Base-by-base conservation (phyloP, 1,140 invertebrate species). In the Bursaphelenchus mucronatus region DNA sequence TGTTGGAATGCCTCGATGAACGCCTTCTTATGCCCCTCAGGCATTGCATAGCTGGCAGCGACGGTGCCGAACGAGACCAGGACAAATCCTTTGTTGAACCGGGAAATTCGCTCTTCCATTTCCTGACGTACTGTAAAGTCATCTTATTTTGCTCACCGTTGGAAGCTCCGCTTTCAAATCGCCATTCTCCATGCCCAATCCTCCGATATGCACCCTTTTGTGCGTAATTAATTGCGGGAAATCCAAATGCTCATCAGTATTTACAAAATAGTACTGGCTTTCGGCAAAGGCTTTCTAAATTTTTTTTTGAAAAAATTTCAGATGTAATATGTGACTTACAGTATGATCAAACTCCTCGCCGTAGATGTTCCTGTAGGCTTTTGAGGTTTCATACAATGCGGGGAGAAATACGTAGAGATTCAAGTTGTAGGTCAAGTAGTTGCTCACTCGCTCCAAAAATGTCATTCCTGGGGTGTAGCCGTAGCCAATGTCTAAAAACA, bases 61-160 rank as follows among this genome's bases (percentile, higher is more conserved):
- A 75, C 59, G 13, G 71, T 51, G 9, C 71, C 71, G 61, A 73
- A 71, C 1, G 72, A 71, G 44, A 73, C 43, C 5, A 75, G 51
- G 9, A 73, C 63, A 11, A 69, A 55, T 10, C 71, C 71, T 13
- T 41, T 19, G 0, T 44, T 45, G n/a, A 71, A 30, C 9, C 55
- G 50, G 43, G 30, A 30, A 30, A 30, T 30, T 30, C 5, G 30
- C 30, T 30, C 30, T 30, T 30, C 30, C 30, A 30, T 30, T 1
- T 30, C 30, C 30, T 30, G 30, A 30, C 1, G 30, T 5, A 44
- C 13, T 6, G 54, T 30, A 30, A 30, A 30, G 2, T 30, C 30
- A 5, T 30, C 5, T 30, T 30, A 30, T 1, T 30, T 30, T 30
- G 30, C 30, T 5, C 5, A 30, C 30, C 30, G 1, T 30, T 5